These are phyloP conservation scores for Pseudopleuronectes americanus DNA, from an alignment of 2,797 vertebrate genomes.

Conservation along the genomic window DNA sequence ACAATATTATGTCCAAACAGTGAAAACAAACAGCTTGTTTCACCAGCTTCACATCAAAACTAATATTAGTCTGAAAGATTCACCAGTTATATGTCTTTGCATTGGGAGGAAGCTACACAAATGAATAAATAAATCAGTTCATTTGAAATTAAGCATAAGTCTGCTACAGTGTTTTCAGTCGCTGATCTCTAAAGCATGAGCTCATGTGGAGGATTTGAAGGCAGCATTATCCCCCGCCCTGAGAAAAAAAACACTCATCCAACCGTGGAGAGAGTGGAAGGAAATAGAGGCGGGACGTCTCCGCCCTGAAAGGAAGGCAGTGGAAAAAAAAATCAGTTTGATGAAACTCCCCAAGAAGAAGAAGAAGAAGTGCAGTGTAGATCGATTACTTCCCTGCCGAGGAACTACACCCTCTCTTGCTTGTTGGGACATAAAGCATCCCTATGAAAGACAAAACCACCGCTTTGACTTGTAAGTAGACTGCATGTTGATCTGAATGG, in stretches of 20 bases:
- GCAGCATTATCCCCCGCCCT: slow-evolving; percentile 36
- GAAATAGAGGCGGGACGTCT: slow-evolving; percentile 73
- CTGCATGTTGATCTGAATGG: neutral
- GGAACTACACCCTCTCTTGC: slow-evolving; percentile 19
- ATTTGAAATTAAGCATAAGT: neutral
- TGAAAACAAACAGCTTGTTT: neutral
- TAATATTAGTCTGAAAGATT: too few species aligned
- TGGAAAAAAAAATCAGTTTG: slow-evolving; percentile 18
- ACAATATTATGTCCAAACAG: neutral
- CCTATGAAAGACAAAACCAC: slow-evolving; percentile 84
- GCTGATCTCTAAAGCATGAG: neutral
- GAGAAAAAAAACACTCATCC: slow-evolving; percentile 44
- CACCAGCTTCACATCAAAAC: neutral
- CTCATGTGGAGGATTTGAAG: slow-evolving; percentile 27
- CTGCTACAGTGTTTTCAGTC: neutral
- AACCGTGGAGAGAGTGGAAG: slow-evolving; percentile 52
- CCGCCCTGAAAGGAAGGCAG: slow-evolving; percentile 65
- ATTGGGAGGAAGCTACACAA: neutral
- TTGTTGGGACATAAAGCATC: slow-evolving; percentile 51
- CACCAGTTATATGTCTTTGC: too few species aligned
- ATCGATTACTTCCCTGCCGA: slow-evolving; percentile 56
- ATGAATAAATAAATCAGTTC: neutral
- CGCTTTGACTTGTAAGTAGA: slow-evolving; percentile 80
- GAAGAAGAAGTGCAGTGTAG: slow-evolving; percentile 58
- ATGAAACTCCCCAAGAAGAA: slow-evolving; percentile 55